A percentile compares a stretch with the other conserved stretches of the same genome.
phyloP scores from a whole-genome alignment of 2,888 invertebrate genomes.

The Philaethria dido region DNA sequence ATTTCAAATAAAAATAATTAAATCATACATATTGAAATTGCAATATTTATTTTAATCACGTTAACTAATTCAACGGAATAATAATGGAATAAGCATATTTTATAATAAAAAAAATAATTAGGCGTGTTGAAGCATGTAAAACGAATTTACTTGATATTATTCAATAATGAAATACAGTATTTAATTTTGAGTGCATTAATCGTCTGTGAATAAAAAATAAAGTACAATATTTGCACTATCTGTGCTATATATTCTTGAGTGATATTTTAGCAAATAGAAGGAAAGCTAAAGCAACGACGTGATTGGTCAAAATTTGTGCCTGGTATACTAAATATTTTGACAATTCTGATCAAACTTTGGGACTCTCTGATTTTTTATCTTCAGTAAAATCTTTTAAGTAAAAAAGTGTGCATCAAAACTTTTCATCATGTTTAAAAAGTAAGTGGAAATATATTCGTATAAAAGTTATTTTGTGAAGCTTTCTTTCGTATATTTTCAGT shows the following conservation, averaged over 20 bases:
- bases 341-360: constrained; percentile 42
- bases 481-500: background rate
- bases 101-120: too few species aligned
- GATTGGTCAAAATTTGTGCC: constrained; percentile 40
- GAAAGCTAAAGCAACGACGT: background rate
- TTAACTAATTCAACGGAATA: too few species aligned
- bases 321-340: constrained; percentile 42
- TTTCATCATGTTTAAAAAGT: constrained; percentile 79
- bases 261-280: constrained; percentile 36
- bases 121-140: too few species aligned
- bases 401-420: constrained; percentile 23
- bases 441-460: constrained; percentile 53
- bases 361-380: constrained; percentile 30
- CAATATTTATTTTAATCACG: too few species aligned
- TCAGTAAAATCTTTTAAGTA: constrained; percentile 23
- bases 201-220: background rate
- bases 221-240: background rate
- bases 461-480: background rate
- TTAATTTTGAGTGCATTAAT: too few species aligned
- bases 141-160: too few species aligned
- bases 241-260: constrained; percentile 27
- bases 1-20: too few species aligned
- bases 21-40: too few species aligned
- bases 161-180: too few species aligned
- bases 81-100: too few species aligned